A percentile compares a stretch with the other conserved stretches of the same genome.
phyloP scores from a whole-genome alignment of 2,888 invertebrate genomes.

The Agrochola circellaris region DNA sequence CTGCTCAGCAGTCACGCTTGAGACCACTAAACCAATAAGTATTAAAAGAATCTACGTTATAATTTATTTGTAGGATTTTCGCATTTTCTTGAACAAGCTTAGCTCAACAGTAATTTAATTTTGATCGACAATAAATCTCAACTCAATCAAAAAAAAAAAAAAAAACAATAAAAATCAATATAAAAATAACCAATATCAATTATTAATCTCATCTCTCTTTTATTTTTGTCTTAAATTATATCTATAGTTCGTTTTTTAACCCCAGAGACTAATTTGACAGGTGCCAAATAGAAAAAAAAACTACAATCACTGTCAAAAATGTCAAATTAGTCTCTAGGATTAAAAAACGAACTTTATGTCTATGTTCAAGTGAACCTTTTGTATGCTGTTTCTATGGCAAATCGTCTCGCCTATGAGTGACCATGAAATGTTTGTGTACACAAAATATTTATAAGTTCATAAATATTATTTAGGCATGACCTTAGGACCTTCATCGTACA shows the following conservation, averaged over 20 bases:
- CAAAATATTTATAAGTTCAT: conserved; percentile 41
- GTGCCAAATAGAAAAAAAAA: too few relatives aligned
- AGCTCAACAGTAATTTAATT: background rate
- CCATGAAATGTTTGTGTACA: conserved; percentile 48
- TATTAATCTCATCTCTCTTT: too few relatives aligned
- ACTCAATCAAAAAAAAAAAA: too few relatives aligned
- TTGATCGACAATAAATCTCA: background rate
- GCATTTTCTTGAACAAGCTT: background rate
- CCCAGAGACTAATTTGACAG: too few relatives aligned
- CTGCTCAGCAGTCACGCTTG: background rate
- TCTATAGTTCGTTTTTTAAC: too few relatives aligned
- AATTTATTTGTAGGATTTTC: too few relatives aligned
- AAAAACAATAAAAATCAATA: too few relatives aligned
- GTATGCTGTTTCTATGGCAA: background rate
- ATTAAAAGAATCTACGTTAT: background rate
- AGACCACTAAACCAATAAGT: background rate
- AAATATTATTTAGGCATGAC: conserved; percentile 36
- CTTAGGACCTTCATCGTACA: conserved; percentile 12
- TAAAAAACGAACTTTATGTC: too few relatives aligned
- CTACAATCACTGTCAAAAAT: too few relatives aligned
- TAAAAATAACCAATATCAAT: too few relatives aligned
- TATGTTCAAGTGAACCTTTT: conserved; percentile 24
- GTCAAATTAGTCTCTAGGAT: too few relatives aligned
- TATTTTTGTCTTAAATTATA: too few relatives aligned
- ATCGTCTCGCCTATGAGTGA: conserved; percentile 18